Evolutionary conservation across 2,797 vertebrate species (phyloP), one percentile per base, ranked within the genome.

Genomic region (Monodelphis domestica): DNA sequence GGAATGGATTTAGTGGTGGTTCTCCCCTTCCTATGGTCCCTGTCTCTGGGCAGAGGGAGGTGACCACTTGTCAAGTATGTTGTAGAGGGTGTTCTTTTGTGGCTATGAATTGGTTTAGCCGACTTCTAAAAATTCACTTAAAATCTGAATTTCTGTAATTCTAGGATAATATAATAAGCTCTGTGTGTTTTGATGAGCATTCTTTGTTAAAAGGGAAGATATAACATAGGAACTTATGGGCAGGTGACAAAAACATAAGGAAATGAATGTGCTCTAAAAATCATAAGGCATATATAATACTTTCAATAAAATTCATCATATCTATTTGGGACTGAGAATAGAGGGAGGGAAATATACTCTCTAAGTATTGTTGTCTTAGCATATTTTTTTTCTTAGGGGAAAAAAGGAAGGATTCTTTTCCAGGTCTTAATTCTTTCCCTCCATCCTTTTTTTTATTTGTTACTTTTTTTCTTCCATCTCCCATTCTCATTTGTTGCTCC

Each of bases 371-470:
- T 38, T 78, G 1, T 78, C 59, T 63, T 63, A 63, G 59, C 12
- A n/a, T 63, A 4, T n/a, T 54, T n/a, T 63, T n/a, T 15, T 15
- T 12, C 30, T 0, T n/a, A 3, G 15, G 15, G 14, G 33, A 14
- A 14, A n/a, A 63, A 70, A 70, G 33, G n/a, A 70, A n/a, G 53
- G 24, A 88, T 87, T 54, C 9, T 53, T 88, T 91, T 87, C 29
- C 38, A 63, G 53, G 54, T 29, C 56, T 78, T 57, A 38, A 59
- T 87, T 94, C 70, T 96, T 78, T 63, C 54, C 9, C 12, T 53
- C 38, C 3, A 38, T n/a, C n/a, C 33, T 3, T 88, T 38, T n/a
- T 53, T 9, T 28, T 17, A 52, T n/a, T 50, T 94, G 24, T 0
- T 0, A 0, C 55, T 89, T 70, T 92, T 50, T 38, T n/a, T 0